These are phyloP conservation scores for Chlorospingus flavigularis DNA, from an alignment of 2,797 vertebrate species.

Conservation along the genomic window DNA sequence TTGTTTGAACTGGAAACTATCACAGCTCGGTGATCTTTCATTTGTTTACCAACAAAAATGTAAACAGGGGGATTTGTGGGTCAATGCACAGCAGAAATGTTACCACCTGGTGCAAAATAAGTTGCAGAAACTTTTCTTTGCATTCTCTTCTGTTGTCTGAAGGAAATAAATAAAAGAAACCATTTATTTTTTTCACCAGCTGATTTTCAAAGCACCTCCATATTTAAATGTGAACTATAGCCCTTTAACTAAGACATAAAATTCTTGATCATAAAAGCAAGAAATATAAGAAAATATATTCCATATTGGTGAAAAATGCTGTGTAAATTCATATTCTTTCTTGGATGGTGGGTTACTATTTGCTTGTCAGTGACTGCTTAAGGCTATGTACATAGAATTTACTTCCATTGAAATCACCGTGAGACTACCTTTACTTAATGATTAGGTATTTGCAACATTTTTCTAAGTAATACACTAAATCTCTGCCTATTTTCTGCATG, in stretches of 20 bases:
- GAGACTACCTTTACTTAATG: not conserved
- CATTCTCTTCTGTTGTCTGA: not conserved
- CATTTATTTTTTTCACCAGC: not conserved
- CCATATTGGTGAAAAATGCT: not conserved
- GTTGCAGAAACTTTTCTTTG: not conserved
- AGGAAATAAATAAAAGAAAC: not conserved
- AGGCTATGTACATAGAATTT: not conserved
- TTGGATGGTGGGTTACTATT: not conserved
- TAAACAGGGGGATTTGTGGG: not conserved
- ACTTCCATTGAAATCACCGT: not conserved
- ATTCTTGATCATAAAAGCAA: not conserved
- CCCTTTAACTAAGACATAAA: not conserved
- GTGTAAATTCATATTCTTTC: not conserved
- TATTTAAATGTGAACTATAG: not conserved
- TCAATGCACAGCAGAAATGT: not conserved
- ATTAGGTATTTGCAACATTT: not conserved
- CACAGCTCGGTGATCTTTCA: not conserved
- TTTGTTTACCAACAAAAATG: conserved; percentile 10
- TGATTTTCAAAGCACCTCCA: not conserved
- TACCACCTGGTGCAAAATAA: not conserved
- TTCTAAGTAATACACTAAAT: not conserved
- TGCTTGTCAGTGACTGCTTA: not conserved
- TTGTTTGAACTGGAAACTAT: not conserved
- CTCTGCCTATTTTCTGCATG: not conserved
- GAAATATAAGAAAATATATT: not conserved